Percentiles rank a stretch among this genome's conserved stretches.
Conservation (phyloP, 2,888 invertebrate genomes). For the Lacanobia wlatinum region DNA sequence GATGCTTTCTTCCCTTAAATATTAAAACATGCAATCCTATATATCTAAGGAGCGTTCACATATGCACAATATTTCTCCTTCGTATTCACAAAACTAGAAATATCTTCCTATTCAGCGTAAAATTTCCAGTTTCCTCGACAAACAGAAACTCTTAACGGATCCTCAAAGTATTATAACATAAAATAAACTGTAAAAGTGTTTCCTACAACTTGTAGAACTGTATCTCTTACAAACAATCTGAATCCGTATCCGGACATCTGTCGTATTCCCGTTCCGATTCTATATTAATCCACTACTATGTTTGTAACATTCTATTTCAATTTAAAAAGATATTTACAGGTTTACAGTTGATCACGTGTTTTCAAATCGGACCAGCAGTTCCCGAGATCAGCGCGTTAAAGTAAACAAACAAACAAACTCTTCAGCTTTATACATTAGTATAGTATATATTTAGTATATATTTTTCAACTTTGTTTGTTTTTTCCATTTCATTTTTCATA, state of each 20-base stretch:
- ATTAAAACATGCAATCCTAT: too few species aligned
- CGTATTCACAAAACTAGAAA: not conserved
- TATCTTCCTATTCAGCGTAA: not conserved
- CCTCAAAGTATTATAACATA: slow-evolving; percentile 13
- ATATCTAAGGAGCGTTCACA: too few species aligned
- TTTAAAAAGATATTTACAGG: not conserved
- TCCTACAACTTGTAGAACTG: slow-evolving; percentile 19
- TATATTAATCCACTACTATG: slow-evolving; percentile 37
- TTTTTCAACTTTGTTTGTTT: too few species aligned
- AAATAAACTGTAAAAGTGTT: slow-evolving; percentile 44
- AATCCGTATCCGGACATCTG: slow-evolving; percentile 39
- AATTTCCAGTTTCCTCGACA: not conserved
- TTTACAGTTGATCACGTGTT: not conserved
- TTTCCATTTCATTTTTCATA: too few species aligned
- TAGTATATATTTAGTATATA: too few species aligned
- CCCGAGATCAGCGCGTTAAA: too few species aligned
- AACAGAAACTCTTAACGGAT: slow-evolving; percentile 15
- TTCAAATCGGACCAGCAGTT: too few species aligned
- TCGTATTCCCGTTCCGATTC: too few species aligned
- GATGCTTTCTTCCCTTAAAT: too few species aligned
- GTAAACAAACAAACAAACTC: too few species aligned
- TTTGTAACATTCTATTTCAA: slow-evolving; percentile 38
- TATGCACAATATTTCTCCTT: too few species aligned
- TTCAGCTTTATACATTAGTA: too few species aligned
- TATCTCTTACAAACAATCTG: slow-evolving; percentile 44